These are phyloP conservation scores for Rattus norvegicus DNA, from an alignment of 2,113 vertebrate species.

Conservation along the genomic window GRCr8 NC_086039.1:31931001-31931500, in stretches of 20 bases:
- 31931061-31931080: slow-evolving; percentile 29
- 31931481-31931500: not conserved
- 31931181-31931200: not conserved
- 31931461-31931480: slow-evolving; percentile 18
- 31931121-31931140: slow-evolving; percentile 9
- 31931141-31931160: not conserved
- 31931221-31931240: slow-evolving; percentile 25
- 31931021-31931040: slow-evolving; percentile 39
- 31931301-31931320: not conserved
- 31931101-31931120: not conserved
- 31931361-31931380: slow-evolving; percentile 10
- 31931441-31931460: slow-evolving; percentile 36
- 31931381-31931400: slow-evolving; percentile 40
- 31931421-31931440: slow-evolving; percentile 26
- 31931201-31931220: slow-evolving; percentile 1
- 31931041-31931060: slow-evolving; percentile 46
- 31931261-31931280: slow-evolving; percentile 40
- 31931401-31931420: slow-evolving; percentile 14
- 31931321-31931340: not conserved
- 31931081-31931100: not conserved
- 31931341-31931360: slow-evolving; percentile 34
- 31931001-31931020: slow-evolving; percentile 53
- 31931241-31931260: slow-evolving; percentile 16
- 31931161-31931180: not conserved
- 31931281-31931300: slow-evolving; percentile 37